Percentiles rank a stretch among this genome's conserved stretches.
phyloP scores from a whole-genome alignment of 2,888 invertebrate species.

The Tetragnatha montana region DNA sequence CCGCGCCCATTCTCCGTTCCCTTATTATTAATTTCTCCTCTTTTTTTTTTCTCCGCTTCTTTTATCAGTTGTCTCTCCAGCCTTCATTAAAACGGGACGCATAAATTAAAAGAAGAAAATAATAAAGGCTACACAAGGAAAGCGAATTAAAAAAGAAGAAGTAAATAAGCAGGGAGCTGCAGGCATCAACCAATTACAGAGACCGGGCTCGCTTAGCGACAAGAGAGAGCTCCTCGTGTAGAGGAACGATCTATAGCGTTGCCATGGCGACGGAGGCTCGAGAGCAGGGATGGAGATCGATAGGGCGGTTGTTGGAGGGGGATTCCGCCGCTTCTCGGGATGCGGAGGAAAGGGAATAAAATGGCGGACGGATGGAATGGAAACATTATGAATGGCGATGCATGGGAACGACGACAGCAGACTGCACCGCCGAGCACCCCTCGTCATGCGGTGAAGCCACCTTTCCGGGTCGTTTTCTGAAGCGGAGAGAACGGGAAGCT shows the following conservation, averaged over 20 bases:
- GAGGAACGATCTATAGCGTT: conserved; percentile 68
- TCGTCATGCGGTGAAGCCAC: no score
- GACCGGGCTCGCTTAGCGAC: conserved; percentile 67
- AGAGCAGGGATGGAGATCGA: conserved; percentile 67
- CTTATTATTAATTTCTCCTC: conserved; percentile 31
- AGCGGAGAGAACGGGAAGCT: no score
- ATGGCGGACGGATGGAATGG: conserved; percentile 57
- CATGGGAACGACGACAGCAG: neutral
- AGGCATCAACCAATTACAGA: conserved; percentile 63
- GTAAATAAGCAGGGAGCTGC: conserved; percentile 11
- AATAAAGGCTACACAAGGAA: conserved; percentile 44
- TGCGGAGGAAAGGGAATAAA: conserved; percentile 46
- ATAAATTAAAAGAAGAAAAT: conserved; percentile 67
- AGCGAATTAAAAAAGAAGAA: conserved; percentile 41
- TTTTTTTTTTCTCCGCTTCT: conserved; percentile 13
- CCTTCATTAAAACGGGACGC: conserved; percentile 64
- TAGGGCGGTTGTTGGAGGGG: conserved; percentile 38
- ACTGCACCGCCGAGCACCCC: no score
- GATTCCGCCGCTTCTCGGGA: conserved; percentile 47
- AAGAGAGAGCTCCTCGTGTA: conserved; percentile 60
- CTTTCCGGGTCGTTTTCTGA: no score
- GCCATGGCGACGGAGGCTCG: conserved; percentile 61
- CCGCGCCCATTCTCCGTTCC: conserved; percentile 18
- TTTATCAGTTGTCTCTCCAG: conserved; percentile 54
- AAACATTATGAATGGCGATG: neutral